Conservation (phyloP, 2,113 vertebrate genomes). For the Ctenomys sociabilis region DNA sequence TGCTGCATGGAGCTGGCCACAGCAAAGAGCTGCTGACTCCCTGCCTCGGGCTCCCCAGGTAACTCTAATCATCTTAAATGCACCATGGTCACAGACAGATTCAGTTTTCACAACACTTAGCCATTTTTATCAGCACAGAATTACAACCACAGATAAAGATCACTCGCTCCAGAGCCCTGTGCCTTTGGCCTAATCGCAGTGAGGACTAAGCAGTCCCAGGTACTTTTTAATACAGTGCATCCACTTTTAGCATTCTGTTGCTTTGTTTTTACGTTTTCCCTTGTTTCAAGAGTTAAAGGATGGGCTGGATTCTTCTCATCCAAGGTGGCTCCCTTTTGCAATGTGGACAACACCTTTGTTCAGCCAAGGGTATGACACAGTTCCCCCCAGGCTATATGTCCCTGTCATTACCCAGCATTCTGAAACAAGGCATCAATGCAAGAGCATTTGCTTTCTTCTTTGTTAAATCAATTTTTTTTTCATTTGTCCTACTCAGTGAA, state of each 20-base stretch:
- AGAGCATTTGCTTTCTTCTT: background rate
- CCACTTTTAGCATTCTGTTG: conserved; percentile 50
- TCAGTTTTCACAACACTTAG: conserved; percentile 39
- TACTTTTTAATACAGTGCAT: conserved; percentile 47
- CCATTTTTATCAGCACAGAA: conserved; percentile 50
- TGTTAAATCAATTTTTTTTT: background rate
- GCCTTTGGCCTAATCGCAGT: conserved; percentile 37
- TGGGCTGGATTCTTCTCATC: conserved; percentile 39
- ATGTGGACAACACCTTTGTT: conserved; percentile 8
- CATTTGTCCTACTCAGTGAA: background rate
- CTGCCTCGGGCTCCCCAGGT: conserved; percentile 45
- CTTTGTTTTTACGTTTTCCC: conserved; percentile 25
- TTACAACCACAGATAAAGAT: conserved; percentile 38
- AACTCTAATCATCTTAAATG: conserved; percentile 51
- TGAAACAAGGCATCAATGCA: background rate
- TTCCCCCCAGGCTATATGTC: conserved; percentile 28
- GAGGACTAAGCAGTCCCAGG: background rate
- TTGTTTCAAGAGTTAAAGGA: conserved; percentile 57
- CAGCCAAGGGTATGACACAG: conserved; percentile 13
- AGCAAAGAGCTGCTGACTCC: background rate
- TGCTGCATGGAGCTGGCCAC: background rate
- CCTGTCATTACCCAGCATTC: conserved; percentile 35
- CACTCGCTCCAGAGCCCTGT: background rate
- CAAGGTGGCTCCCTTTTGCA: background rate
- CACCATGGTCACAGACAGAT: background rate